Evolutionary conservation across 2,888 invertebrate species (phyloP).

Genomic region (Perithous albicinctus): DNA sequence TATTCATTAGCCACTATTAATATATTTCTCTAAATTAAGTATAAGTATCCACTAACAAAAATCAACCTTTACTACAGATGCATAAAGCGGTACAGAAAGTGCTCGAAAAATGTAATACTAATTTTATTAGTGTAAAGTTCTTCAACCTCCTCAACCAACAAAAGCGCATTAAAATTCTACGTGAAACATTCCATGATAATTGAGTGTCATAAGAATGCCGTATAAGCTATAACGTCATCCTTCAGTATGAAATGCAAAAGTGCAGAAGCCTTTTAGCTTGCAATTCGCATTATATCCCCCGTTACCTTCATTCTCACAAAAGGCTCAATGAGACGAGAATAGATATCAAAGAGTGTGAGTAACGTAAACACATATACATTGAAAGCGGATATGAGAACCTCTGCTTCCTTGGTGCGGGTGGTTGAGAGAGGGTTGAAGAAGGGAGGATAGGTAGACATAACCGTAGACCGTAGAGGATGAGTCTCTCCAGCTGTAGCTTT

Average conservation of each 20-base stretch:
- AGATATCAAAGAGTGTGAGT: neutral
- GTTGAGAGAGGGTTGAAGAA: neutral
- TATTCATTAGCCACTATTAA: too few species aligned
- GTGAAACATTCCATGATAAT: too few species aligned
- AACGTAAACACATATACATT: neutral
- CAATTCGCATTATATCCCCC: slow-evolving; percentile 25
- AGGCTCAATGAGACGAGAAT: slow-evolving; percentile 23
- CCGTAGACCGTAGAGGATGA: slow-evolving; percentile 26
- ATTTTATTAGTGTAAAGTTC: too few species aligned
- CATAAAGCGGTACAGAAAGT: too few species aligned
- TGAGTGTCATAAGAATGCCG: neutral
- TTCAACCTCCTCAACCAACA: too few species aligned
- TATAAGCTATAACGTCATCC: neutral
- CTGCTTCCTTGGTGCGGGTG: slow-evolving; percentile 67
- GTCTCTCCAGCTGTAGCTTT: slow-evolving; percentile 77
- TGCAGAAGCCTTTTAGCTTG: slow-evolving; percentile 67
- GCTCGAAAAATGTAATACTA: too few species aligned
- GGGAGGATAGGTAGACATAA: neutral
- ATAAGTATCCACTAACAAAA: too few species aligned
- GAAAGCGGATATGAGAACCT: slow-evolving; percentile 77
- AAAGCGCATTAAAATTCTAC: neutral
- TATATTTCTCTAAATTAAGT: too few species aligned
- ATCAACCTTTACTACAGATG: too few species aligned
- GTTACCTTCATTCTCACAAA: slow-evolving; percentile 7
- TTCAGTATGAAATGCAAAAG: slow-evolving; percentile 41